Percentiles rank a stretch among this genome's conserved stretches.
These are phyloP conservation scores for Dasysyrphus albostriatus DNA, from an alignment of 2,888 invertebrate genomes.

Conservation along the genomic window DNA sequence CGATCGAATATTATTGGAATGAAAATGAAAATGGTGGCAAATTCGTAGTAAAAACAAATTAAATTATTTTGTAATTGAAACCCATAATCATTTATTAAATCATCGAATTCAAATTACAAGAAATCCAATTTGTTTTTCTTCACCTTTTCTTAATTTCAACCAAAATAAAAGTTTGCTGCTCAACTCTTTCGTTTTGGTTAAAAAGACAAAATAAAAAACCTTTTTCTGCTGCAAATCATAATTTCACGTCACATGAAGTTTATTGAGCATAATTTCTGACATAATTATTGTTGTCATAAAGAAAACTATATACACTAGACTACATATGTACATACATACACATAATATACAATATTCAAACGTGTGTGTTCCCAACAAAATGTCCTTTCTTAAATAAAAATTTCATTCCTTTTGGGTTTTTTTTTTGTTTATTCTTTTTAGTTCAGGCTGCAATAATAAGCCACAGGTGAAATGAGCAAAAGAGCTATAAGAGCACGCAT, in stretches of 20 bases:
- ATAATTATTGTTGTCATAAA: slow-evolving; percentile 36
- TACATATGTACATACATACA: background rate
- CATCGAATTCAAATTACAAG: background rate
- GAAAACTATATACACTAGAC: background rate
- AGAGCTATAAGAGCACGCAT: slow-evolving; percentile 52
- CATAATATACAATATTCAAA: background rate
- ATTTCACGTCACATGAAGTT: slow-evolving; percentile 15
- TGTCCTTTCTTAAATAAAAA: background rate
- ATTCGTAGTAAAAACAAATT: no score
- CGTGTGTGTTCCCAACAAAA: slow-evolving; percentile 1
- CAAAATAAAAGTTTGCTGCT: slow-evolving; percentile 15
- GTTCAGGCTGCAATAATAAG: slow-evolving; percentile 43
- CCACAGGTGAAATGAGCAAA: slow-evolving; percentile 49
- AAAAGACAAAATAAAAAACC: background rate
- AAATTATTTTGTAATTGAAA: no score
- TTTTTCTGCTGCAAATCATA: background rate
- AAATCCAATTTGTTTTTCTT: background rate
- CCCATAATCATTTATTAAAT: background rate
- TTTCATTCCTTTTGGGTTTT: background rate
- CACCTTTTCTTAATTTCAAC: background rate
- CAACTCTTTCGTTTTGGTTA: slow-evolving; percentile 39
- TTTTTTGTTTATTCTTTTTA: background rate
- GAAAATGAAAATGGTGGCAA: no score
- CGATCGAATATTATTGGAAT: no score
- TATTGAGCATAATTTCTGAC: slow-evolving; percentile 32